Percentiles rank a stretch among this genome's conserved stretches.
These are phyloP conservation scores for Thymelicus acteon DNA, from an alignment of 2,888 invertebrate species.

Conservation along the genomic window DNA sequence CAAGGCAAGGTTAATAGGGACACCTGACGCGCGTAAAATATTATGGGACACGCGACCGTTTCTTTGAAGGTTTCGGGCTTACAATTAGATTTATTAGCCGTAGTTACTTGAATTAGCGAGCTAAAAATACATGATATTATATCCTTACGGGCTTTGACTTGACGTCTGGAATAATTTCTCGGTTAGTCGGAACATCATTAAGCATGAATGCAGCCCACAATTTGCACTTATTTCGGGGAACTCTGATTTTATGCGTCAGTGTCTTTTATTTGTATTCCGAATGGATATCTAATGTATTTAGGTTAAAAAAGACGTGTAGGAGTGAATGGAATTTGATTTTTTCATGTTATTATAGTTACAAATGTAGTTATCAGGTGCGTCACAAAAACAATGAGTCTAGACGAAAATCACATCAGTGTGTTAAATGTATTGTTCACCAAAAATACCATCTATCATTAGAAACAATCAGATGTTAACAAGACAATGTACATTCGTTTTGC, in stretches of 20 bases:
- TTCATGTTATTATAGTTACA: too few species aligned
- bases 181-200: slow-evolving; percentile 5
- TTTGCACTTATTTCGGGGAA: neutral
- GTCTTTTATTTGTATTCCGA: slow-evolving; percentile 7
- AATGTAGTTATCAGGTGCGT: too few species aligned
- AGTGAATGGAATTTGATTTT: too few species aligned
- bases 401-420: slow-evolving; percentile 18
- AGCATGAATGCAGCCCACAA: neutral
- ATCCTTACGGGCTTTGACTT: neutral
- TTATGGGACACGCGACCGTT: slow-evolving; percentile 23
- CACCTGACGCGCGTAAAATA: slow-evolving; percentile 33
- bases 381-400: neutral
- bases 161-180: slow-evolving; percentile 9
- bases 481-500: slow-evolving; percentile 25
- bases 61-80: slow-evolving; percentile 31
- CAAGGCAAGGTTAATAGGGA: slow-evolving; percentile 32
- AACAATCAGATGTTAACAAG: slow-evolving; percentile 2
- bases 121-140: slow-evolving; percentile 6
- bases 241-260: neutral
- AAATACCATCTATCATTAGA: neutral
- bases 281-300: neutral
- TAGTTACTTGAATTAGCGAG: slow-evolving; percentile 18
- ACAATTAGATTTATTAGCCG: slow-evolving; percentile 34
- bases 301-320: neutral
- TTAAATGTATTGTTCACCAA: slow-evolving; percentile 21